Evolutionary conservation across 1,140 invertebrate species (phyloP), one percentile per base, ranked within the genome.

Genomic region (Sipha flava): DNA sequence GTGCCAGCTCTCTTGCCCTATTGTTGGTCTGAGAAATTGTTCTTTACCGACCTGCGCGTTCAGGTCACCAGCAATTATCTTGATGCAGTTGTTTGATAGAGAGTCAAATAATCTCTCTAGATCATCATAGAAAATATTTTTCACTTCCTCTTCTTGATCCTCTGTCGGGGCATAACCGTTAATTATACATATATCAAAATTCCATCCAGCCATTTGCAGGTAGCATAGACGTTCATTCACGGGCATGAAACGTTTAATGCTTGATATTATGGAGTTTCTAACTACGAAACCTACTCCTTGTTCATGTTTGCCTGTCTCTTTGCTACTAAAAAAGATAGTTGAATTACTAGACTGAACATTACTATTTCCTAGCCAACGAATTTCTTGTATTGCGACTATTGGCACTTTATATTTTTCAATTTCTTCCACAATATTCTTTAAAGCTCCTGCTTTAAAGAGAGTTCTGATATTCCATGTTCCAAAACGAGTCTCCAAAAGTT

Each of bases 1-100:
- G 81, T 86, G 81, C 81, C 80, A 54, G 83, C 85, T 70, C 79
- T 86, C 57, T 72, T 86, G 62, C 80, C 85, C n/a, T 81, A 85
- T 81, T 54, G 77, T 81, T 57, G 16, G 23, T 77, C 54, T 70
- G 47, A 57, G 72, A 23, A 43, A 43, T 37, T 64, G 14, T 54
- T 82, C 81, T 77, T n/a, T 79, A 40, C 80, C 80, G 29, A 80
- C 49, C 54, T 81, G 64, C n/a, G 81, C 77, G 79, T 81, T 82
- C 10, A 52, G n/a, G 34, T 82, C 81, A 12, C 81, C 81, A 31
- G n/a, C 12, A 62, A 81, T 68, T 37, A 82, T 75, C 62, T 77
- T 82, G 18, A 81, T 75, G 45, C 81, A 81, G 54, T 82, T 73
- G 5, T 45, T 77, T 29, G 81, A 81, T 54, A 81, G 26, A 40